phyloP scores from a whole-genome alignment of 2,888 invertebrate genomes.

The Ommatoiulus sabulosus region DNA sequence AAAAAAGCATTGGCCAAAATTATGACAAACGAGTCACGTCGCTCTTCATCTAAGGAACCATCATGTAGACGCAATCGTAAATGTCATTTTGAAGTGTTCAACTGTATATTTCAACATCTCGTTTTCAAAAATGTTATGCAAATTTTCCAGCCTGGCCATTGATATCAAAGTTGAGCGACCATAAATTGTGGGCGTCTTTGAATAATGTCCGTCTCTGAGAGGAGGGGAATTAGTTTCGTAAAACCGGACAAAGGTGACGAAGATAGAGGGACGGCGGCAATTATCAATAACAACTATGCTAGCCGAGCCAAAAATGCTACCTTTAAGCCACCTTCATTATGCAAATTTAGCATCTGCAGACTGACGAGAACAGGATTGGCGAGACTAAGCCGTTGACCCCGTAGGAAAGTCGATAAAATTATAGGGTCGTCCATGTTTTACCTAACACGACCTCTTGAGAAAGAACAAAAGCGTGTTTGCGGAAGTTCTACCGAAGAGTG shows the following conservation, averaged over 20 bases:
- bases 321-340: constrained; percentile 42
- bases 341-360: constrained; percentile 52
- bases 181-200: constrained; percentile 27
- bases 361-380: not conserved
- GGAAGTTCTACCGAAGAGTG: too few species aligned
- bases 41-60: too few species aligned
- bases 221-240: too few species aligned
- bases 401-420: not conserved
- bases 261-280: not conserved
- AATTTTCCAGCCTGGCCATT: not conserved
- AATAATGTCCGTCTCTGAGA: not conserved
- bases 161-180: not conserved
- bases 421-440: not conserved
- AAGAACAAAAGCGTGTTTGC: too few species aligned
- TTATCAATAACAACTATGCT: not conserved
- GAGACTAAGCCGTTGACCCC: not conserved
- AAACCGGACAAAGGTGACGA: not conserved
- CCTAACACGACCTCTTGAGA: too few species aligned
- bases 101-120: too few species aligned
- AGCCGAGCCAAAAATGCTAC: not conserved
- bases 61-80: too few species aligned
- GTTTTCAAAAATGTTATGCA: not conserved
- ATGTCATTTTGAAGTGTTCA: too few species aligned
- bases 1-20: too few species aligned
- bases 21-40: too few species aligned